A percentile compares a stretch with the other conserved stretches of the same genome.
phyloP scores from a whole-genome alignment of 2,888 invertebrate species.

The Seira musarum region DNA sequence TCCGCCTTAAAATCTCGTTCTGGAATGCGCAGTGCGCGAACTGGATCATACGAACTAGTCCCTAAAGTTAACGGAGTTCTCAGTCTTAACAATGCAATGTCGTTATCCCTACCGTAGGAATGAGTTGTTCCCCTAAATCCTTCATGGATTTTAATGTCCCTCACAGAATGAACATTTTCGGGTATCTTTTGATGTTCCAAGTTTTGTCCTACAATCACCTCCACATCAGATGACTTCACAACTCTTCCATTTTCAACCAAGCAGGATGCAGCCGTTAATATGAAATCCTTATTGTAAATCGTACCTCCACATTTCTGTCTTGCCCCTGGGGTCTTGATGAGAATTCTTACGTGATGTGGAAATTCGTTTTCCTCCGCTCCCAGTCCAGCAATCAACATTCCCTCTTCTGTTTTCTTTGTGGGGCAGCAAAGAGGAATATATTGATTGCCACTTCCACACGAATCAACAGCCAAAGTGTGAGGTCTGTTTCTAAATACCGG shows the following conservation, averaged over 20 bases:
- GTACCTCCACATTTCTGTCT: conserved; percentile 40
- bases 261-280: conserved; percentile 34
- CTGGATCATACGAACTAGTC: neutral
- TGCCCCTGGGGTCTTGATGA: conserved; percentile 21
- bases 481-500: conserved; percentile 36
- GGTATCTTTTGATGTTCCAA: conserved; percentile 23
- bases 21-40: conserved; percentile 23
- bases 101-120: conserved; percentile 34
- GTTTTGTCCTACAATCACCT: conserved; percentile 32
- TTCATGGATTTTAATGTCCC: conserved; percentile 34
- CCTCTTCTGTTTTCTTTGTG: conserved; percentile 27
- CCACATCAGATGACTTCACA: conserved; percentile 18
- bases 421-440: conserved; percentile 36
- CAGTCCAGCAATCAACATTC: conserved; percentile 33
- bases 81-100: conserved; percentile 29
- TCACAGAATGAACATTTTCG: conserved; percentile 20
- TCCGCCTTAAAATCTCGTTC: conserved; percentile 29
- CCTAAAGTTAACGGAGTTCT: conserved; percentile 10
- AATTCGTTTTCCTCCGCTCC: conserved; percentile 33
- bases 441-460: neutral
- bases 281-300: conserved; percentile 31
- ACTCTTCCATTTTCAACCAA: conserved; percentile 13
- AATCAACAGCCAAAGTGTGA: conserved; percentile 18
- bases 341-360: conserved; percentile 35
- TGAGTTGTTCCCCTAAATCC: conserved; percentile 18